Conservation (phyloP, 92 coral and sea anemone genomes). For the Epizoanthus fatuus region DNA sequence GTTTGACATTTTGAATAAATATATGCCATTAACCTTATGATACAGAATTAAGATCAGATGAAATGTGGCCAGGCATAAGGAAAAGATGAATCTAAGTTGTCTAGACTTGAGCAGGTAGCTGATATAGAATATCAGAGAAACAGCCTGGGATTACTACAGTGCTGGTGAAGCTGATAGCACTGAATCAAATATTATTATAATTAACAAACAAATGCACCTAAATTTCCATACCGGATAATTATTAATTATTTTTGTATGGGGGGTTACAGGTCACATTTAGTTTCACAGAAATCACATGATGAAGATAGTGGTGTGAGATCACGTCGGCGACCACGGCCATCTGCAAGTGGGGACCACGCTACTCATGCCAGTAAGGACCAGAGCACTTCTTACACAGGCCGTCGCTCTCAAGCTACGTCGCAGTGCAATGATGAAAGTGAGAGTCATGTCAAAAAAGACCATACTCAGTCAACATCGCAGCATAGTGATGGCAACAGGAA, state of each 20-base stretch:
- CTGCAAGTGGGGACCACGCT: background rate
- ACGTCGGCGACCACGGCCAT: background rate
- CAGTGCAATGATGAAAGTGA: background rate
- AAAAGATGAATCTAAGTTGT: no score
- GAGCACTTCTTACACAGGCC: background rate
- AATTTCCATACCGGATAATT: background rate
- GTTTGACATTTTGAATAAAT: background rate
- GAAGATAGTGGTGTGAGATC: background rate
- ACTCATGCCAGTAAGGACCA: slow-evolving; percentile 4
- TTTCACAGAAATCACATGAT: no score
- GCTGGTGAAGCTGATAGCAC: background rate
- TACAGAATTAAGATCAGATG: no score
- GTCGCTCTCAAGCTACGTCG: background rate
- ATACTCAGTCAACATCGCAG: background rate
- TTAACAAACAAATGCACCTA: background rate
- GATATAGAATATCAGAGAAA: no score
- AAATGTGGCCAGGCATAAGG: no score
- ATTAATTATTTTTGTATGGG: background rate
- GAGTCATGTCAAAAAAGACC: background rate
- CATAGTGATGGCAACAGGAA: background rate
- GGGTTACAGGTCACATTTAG: slow-evolving; percentile 24
- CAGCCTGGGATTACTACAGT: no score
- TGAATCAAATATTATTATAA: background rate
- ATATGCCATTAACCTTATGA: background rate
- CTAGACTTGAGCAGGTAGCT: no score